Base-by-base conservation (phyloP, 2,888 invertebrate species). In the Latheticus oryzae region DNA sequence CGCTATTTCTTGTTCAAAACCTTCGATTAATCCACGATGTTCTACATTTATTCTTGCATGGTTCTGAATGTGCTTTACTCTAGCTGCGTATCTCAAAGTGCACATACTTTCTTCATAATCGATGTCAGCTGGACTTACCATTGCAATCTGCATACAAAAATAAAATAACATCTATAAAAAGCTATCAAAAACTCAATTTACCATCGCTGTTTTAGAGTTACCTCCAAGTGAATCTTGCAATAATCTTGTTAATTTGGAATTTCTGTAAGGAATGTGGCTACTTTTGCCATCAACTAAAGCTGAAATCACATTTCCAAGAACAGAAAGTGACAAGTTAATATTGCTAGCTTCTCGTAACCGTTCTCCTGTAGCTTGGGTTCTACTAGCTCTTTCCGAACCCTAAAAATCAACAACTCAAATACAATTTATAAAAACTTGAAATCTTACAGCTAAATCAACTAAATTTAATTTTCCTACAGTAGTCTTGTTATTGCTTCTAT, bases 41-140 rank as follows among this genome's bases (percentile, higher is more conserved):
- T 98, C 98, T 75, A 96, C 97, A 79, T 99, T 99, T 60, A 99
- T 90, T 71, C 91, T 90, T 54, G 97, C 97, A 68, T 90, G 88
- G 81, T 98, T 99, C 78, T 95, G 92, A 63, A 99, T 99, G 75
- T 93, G 96, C 82, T 99, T 99, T 5, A 98, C 97, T 47, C 98
- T 86, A 81, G 95, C 96, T 1, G 98, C 98, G 80, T 98, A 99
- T 0, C 98, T 85, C 53, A 99, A 82, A 0, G 98, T 97, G 72
- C 96, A 97, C 63, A 98, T 91, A 0, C 97, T 95, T 78, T 99
- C 99, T 74, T 98, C 97, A 75, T 94, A 97, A 81, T 99, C 98
- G 60, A 90, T 84, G 73, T 95, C 95, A 0, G 97, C 95, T 2
- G 98, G 98, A n/a, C 97, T 97, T 26, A 97, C 86, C 69, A 97